These are phyloP conservation scores for Telenomus remus DNA, from an alignment of 1,140 invertebrate species.

Conservation along the genomic window DNA sequence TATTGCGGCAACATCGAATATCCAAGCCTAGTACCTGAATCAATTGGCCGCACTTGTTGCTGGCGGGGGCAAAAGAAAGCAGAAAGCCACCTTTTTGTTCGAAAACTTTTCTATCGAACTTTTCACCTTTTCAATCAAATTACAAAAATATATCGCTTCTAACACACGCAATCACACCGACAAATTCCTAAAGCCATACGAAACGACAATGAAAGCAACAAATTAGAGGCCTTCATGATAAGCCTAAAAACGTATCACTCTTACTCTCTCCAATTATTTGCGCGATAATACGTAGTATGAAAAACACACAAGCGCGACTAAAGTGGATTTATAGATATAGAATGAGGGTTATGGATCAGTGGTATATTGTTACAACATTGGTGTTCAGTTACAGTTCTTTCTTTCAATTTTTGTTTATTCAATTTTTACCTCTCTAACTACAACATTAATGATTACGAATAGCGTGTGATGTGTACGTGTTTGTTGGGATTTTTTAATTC, in stretches of 20 bases:
- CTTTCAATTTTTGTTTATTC: slow-evolving; percentile 55
- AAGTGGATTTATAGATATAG: slow-evolving; percentile 40
- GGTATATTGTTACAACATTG: slow-evolving; percentile 69
- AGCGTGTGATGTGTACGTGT: slow-evolving; percentile 19
- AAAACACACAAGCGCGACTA: slow-evolving; percentile 17
- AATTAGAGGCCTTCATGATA: slow-evolving; percentile 47
- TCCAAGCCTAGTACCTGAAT: background rate
- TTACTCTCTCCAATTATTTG: background rate
- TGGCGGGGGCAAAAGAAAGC: background rate
- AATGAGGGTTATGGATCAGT: slow-evolving; percentile 44
- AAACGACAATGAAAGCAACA: background rate
- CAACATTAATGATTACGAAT: slow-evolving; percentile 62
- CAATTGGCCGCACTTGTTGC: background rate
- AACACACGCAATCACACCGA: slow-evolving; percentile 54
- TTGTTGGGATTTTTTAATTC: slow-evolving; percentile 16
- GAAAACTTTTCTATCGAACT: slow-evolving; percentile 12
- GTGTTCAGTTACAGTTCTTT: slow-evolving; percentile 76
- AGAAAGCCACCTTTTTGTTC: background rate
- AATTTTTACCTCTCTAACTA: slow-evolving; percentile 59
- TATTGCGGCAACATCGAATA: background rate
- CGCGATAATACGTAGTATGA: background rate
- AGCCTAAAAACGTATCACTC: slow-evolving; percentile 9
- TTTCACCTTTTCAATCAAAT: slow-evolving; percentile 11
- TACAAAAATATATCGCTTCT: slow-evolving; percentile 59
- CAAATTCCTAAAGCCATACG: slow-evolving; percentile 16